Evolutionary conservation across 2,113 vertebrate species (phyloP).

Genomic region (Colistium nudipinnis): DNA sequence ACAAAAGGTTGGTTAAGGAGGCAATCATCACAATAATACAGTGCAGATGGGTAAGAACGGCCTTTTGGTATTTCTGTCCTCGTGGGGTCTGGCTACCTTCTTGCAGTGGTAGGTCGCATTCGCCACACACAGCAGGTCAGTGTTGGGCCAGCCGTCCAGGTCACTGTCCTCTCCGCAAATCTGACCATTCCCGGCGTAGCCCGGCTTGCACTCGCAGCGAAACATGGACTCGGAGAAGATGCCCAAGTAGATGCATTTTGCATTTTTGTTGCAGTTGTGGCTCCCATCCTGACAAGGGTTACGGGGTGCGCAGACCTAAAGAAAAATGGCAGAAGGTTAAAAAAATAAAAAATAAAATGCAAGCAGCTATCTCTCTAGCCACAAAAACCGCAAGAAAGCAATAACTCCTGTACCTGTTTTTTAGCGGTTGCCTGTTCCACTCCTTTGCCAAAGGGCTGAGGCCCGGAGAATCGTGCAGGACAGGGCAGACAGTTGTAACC

Average conservation of each 20-base stretch:
- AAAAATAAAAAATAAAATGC: conserved; percentile 33
- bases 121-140: conserved; percentile 89
- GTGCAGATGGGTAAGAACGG: conserved; percentile 21
- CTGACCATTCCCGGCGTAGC: conserved; percentile 94
- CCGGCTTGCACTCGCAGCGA: conserved; percentile 96
- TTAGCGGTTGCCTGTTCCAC: conserved; percentile 89
- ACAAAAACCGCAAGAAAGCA: not conserved
- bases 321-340: conserved; percentile 46
- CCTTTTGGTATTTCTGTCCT: conserved; percentile 33
- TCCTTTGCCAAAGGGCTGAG: conserved; percentile 91
- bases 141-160: conserved; percentile 97
- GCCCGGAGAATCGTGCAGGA: conserved; percentile 90
- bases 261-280: conserved; percentile 95
- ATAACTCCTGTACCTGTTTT: conserved; percentile 88
- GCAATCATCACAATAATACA: conserved; percentile 49
- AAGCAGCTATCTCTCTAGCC: not conserved
- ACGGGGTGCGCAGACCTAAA: conserved; percentile 91
- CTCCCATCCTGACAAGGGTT: conserved; percentile 95
- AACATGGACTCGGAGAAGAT: conserved; percentile 95
- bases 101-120: conserved; percentile 99
- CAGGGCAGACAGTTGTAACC: conserved; percentile 97
- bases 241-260: conserved; percentile 96
- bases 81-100: conserved; percentile 84
- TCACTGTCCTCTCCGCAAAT: conserved; percentile 97
- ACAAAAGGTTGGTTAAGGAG: conserved; percentile 49